phyloP scores from a whole-genome alignment of 2,888 invertebrate genomes.

The Ischnura elegans region DNA sequence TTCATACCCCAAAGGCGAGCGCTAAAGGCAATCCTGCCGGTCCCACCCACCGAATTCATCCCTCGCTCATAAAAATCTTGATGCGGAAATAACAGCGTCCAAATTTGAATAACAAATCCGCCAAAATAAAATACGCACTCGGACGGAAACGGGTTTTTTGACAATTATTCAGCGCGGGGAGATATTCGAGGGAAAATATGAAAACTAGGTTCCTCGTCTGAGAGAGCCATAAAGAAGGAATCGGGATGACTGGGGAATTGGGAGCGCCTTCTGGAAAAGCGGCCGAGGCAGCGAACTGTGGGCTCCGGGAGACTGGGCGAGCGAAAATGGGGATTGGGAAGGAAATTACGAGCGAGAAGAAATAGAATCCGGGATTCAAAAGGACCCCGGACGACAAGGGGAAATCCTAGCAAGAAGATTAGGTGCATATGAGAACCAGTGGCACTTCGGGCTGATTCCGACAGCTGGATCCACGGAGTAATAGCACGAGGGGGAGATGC shows the following conservation, averaged over 20 bases:
- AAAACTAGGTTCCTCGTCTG: not conserved
- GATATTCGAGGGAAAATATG: not conserved
- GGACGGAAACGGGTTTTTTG: not conserved
- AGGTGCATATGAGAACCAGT: not conserved
- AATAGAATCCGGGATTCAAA: slow-evolving; percentile 3
- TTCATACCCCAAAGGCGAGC: not conserved
- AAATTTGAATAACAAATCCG: not conserved
- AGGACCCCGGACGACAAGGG: not conserved
- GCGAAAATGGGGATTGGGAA: slow-evolving; percentile 5
- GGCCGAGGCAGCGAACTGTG: not conserved
- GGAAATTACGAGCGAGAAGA: slow-evolving; percentile 30
- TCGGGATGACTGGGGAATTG: not conserved
- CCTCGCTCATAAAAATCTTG: not conserved
- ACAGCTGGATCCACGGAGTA: not conserved
- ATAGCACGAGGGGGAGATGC: not conserved
- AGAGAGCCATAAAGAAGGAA: slow-evolving; percentile 1
- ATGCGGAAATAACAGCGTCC: slow-evolving; percentile 15
- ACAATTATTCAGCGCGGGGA: not conserved
- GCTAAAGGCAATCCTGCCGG: not conserved
- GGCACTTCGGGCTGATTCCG: not conserved
- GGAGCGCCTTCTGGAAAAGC: not conserved
- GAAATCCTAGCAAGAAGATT: not conserved
- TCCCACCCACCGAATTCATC: not conserved
- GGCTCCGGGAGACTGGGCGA: not conserved
- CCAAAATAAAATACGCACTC: slow-evolving; percentile 6